Conservation (phyloP, 2,888 invertebrate genomes). For the Brenthis hecate region DNA sequence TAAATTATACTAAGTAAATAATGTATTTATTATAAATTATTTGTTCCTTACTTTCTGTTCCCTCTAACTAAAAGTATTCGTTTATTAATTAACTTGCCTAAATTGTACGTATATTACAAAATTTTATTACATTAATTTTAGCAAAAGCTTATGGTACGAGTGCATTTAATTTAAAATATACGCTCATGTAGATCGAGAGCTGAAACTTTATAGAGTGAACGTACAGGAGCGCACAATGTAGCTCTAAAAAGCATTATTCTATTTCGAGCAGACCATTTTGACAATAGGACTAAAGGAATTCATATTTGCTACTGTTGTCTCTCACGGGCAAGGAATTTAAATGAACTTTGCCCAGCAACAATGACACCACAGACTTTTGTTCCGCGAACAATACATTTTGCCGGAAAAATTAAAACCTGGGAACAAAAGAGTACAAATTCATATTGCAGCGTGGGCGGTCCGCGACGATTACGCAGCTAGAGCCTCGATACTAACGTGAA, state of each 20-base stretch:
- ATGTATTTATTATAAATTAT: too few species aligned
- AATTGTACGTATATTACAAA: neutral
- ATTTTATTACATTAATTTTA: neutral
- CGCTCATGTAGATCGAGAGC: slow-evolving; percentile 6
- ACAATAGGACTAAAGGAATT: slow-evolving; percentile 79
- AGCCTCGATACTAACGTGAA: slow-evolving; percentile 41
- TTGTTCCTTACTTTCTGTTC: too few species aligned
- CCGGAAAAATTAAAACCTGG: slow-evolving; percentile 80
- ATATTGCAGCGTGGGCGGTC: slow-evolving; percentile 69
- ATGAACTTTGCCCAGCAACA: slow-evolving; percentile 77
- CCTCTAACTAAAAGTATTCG: too few species aligned
- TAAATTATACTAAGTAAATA: too few species aligned
- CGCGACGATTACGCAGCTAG: slow-evolving; percentile 52
- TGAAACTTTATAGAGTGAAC: slow-evolving; percentile 20
- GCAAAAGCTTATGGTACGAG: neutral
- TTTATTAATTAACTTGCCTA: neutral
- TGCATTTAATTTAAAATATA: slow-evolving; percentile 14
- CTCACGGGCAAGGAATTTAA: slow-evolving; percentile 78
- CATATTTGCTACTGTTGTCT: slow-evolving; percentile 80
- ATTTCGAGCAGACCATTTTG: slow-evolving; percentile 69
- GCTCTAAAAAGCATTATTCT: slow-evolving; percentile 69
- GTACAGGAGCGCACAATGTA: slow-evolving; percentile 39
- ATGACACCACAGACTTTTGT: slow-evolving; percentile 80
- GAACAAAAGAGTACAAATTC: slow-evolving; percentile 80
- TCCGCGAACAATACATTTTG: slow-evolving; percentile 78